These are phyloP conservation scores for Gnatocerus cornutus DNA, from an alignment of 2,888 invertebrate genomes.

Conservation along the genomic window DNA sequence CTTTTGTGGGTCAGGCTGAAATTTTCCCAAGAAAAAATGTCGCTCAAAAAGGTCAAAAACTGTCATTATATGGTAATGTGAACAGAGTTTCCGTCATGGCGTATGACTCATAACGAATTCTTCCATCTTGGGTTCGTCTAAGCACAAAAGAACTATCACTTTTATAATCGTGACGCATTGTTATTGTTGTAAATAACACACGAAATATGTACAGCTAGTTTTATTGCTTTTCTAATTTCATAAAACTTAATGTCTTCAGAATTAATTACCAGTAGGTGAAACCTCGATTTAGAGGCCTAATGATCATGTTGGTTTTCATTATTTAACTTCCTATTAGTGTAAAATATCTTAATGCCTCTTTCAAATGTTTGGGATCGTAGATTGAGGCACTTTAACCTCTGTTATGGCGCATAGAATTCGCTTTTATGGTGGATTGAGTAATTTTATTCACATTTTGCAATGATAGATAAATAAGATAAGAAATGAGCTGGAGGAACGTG, in stretches of 20 bases:
- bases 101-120: slow-evolving; percentile 34
- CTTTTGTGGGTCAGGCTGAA: slow-evolving; percentile 15
- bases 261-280: slow-evolving; percentile 9
- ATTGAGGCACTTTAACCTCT: not conserved
- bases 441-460: too few species aligned
- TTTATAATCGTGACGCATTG: slow-evolving; percentile 26
- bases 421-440: too few species aligned
- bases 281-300: not conserved
- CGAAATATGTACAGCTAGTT: slow-evolving; percentile 15
- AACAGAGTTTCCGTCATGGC: slow-evolving; percentile 23
- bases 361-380: slow-evolving; percentile 3
- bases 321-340: slow-evolving; percentile 6
- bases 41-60: slow-evolving; percentile 29
- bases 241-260: slow-evolving; percentile 9
- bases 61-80: slow-evolving; percentile 43
- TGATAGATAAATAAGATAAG: too few species aligned
- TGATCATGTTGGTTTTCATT: not conserved
- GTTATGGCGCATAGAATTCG: not conserved
- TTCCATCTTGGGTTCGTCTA: slow-evolving; percentile 37
- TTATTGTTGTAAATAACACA: slow-evolving; percentile 22
- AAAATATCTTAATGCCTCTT: slow-evolving; percentile 9
- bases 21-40: slow-evolving; percentile 34
- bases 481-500: too few species aligned
- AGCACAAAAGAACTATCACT: slow-evolving; percentile 30
- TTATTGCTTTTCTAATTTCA: slow-evolving; percentile 23